Conservation (phyloP, 1,140 invertebrate genomes). For the Lysiphlebus fabarum region DNA sequence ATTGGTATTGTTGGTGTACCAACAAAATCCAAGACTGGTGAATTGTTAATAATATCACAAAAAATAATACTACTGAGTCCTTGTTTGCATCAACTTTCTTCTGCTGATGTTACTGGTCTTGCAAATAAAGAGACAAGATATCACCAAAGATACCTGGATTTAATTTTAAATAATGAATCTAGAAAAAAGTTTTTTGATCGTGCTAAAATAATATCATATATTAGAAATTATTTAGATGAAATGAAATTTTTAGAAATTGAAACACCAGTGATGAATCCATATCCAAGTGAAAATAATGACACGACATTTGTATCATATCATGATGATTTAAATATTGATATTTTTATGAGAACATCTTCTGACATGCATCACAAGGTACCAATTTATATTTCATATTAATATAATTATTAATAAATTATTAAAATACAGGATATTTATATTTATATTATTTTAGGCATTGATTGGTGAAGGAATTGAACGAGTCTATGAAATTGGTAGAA, state of each 20-base stretch:
- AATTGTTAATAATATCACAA: constrained; percentile 90
- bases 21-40: constrained; percentile 95
- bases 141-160: constrained; percentile 93
- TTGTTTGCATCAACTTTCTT: constrained; percentile 96
- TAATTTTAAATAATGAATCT: constrained; percentile 89
- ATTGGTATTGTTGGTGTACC: constrained; percentile 89
- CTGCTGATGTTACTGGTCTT: constrained; percentile 92
- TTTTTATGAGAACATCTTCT: constrained; percentile 96
- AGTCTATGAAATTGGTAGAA: constrained; percentile 97
- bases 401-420: not conserved
- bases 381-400: not conserved
- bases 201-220: constrained; percentile 88
- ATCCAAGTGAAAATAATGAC: constrained; percentile 95
- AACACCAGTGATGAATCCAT: constrained; percentile 99
- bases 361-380: constrained; percentile 91
- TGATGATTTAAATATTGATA: constrained; percentile 95
- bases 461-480: constrained; percentile 95
- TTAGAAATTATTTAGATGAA: constrained; percentile 88
- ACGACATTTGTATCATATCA: constrained; percentile 99
- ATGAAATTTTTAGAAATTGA: constrained; percentile 97
- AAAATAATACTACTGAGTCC: constrained; percentile 86
- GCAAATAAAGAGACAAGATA: constrained; percentile 96
- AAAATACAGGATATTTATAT: constrained; percentile 19
- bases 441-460: constrained; percentile 67
- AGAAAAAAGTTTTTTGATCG: constrained; percentile 86